Base-by-base conservation (phyloP, 1,140 invertebrate species). In the Eubasilissa regina region DNA sequence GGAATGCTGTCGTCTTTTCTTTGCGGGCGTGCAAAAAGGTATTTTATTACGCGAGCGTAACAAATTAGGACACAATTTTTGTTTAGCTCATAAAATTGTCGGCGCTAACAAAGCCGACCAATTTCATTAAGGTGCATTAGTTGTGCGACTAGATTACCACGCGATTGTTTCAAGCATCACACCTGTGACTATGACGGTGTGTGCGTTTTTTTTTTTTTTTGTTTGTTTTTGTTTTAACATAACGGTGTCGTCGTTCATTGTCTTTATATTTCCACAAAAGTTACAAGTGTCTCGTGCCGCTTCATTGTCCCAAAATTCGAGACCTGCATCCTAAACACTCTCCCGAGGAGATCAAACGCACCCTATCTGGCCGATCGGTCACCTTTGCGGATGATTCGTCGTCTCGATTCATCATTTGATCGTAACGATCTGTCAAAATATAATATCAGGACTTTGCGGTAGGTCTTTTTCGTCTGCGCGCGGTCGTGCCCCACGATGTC, bases 381-480 rank as follows among this genome's bases (percentile, higher is more conserved):
- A 56, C 35, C 53, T 60, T 56, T 60, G 55, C 4, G 15, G 10
- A 13, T 35, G 44, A 15, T 6, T 35, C 25, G 25, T 19, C 73
- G 55, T 53, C 55, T 60, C 15, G 43, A 75, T 75, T 43, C 73
- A 43, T 60, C 73, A 56, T 73, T 35, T 73, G 64, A 19, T 77
- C 66, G 58, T 77, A 56, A 15, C 53, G 53, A 56, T 45, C 60
- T 58, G 43, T 64, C 80, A 81, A 81, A 77, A 68, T 75, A 77
- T 75, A 77, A 64, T 76, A 75, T 66, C 60, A 78, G 74, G 47
- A 13, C 77, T 51, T 81, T 81, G 80, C 76, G 75, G 80, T 81
- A 78, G 76, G 80, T 81, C 76, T 10, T 51, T 10, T 51, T 4
- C 45, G 1, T 4, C 8, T 4, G 10, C 21, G 15, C 48, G 17